Conservation (phyloP, 23 tunicate genomes). For the Trididemnum nubilum region DNA sequence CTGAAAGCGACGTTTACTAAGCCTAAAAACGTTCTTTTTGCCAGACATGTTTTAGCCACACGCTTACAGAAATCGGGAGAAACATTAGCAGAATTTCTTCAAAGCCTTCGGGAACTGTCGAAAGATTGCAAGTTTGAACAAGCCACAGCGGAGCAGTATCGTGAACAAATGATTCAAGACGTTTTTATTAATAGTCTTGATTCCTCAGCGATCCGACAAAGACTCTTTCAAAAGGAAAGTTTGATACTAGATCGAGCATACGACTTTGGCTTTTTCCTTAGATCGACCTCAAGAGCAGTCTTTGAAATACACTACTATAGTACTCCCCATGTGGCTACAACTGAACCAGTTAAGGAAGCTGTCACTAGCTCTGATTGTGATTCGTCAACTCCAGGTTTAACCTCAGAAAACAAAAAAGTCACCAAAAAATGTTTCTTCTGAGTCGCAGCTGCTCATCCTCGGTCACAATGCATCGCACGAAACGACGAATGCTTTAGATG, state of each 20-base stretch:
- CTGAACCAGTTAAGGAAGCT: background rate
- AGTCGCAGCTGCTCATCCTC: background rate
- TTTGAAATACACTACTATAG: background rate
- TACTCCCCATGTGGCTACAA: background rate
- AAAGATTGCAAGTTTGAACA: too few species aligned
- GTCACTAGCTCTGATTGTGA: background rate
- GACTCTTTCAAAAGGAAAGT: background rate
- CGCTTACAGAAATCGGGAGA: background rate
- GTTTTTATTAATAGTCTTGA: background rate
- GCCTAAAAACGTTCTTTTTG: background rate
- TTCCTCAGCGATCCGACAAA: background rate
- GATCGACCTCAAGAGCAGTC: background rate
- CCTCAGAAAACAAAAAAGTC: background rate
- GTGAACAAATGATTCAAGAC: background rate
- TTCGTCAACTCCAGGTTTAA: background rate
- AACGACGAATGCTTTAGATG: background rate
- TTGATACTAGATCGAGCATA: background rate
- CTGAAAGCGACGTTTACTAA: background rate
- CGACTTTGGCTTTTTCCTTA: background rate
- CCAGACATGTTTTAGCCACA: background rate
- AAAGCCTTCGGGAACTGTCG: too few species aligned
- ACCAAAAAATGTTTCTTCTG: background rate
- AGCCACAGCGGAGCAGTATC: background rate
- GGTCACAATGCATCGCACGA: background rate
- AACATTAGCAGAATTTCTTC: conserved; percentile 1